Evolutionary conservation across 64 coral and sea anemone genomes (phyloP).

Genomic region (Pachyseris speciosa): DNA sequence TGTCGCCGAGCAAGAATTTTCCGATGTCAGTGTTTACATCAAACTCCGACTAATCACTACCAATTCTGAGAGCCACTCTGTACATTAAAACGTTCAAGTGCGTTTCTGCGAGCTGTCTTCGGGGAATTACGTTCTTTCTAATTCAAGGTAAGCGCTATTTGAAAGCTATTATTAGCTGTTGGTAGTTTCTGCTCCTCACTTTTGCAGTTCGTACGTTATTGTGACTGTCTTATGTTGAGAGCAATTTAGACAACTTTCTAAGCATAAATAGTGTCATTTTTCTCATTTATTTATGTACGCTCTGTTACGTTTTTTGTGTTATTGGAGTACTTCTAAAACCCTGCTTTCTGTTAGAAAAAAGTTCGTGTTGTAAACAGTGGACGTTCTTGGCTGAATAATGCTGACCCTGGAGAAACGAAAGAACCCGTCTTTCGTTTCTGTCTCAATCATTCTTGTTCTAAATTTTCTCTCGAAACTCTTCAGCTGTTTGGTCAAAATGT

Average conservation of each 20-base stretch:
- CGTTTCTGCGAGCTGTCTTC: background rate
- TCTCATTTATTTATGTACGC: background rate
- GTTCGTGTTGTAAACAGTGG: background rate
- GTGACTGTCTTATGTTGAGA: background rate
- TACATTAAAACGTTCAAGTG: background rate
- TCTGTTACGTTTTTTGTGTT: background rate
- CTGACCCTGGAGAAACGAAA: background rate
- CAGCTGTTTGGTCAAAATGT: background rate
- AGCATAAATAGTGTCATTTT: background rate
- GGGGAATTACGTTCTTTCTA: background rate
- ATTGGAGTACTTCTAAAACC: background rate
- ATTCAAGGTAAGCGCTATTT: background rate
- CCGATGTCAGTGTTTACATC: conserved; percentile 14
- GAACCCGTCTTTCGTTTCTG: background rate
- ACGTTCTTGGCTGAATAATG: background rate
- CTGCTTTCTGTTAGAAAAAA: background rate
- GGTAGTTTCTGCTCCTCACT: background rate
- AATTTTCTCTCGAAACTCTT: background rate
- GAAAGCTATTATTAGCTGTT: background rate
- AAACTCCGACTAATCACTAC: conserved; percentile 10
- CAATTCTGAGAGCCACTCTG: background rate
- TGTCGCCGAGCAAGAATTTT: conserved; percentile 10
- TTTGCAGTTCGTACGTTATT: background rate
- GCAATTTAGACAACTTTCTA: background rate
- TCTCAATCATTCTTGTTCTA: background rate